A percentile compares a stretch with the other conserved stretches of the same genome.
Evolutionary conservation across 2,888 invertebrate genomes (phyloP).

Genomic region (Heliconius ismenius): DNA sequence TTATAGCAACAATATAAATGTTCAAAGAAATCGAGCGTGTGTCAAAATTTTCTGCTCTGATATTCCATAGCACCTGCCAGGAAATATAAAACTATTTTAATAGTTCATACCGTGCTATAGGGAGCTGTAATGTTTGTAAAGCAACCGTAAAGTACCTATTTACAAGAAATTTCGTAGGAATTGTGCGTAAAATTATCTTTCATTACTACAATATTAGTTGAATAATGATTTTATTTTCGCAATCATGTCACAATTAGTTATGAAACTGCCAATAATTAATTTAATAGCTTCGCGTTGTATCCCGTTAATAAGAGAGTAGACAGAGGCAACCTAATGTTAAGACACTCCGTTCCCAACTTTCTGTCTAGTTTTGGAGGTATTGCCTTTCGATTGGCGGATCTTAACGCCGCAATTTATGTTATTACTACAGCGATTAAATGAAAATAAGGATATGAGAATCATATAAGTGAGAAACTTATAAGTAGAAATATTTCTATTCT

Average conservation of each 20-base stretch:
- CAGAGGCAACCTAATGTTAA: neutral
- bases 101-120: neutral
- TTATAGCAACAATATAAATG: neutral
- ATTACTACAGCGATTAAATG: neutral
- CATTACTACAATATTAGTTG: neutral
- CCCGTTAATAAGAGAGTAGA: neutral
- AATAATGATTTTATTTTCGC: neutral
- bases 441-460: neutral
- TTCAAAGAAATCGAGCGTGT: constrained; percentile 6
- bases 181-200: neutral
- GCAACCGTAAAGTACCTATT: constrained; percentile 4
- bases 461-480: no score
- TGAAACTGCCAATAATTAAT: no score
- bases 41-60: constrained; percentile 9
- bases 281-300: neutral
- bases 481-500: no score
- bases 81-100: constrained; percentile 24
- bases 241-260: neutral
- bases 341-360: no score
- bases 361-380: neutral
- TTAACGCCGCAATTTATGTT: no score
- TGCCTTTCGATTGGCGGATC: no score
- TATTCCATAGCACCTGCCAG: constrained; percentile 19
- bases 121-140: neutral
- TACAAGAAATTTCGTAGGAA: constrained; percentile 1